Evolutionary conservation across 1,140 invertebrate species (phyloP), one percentile per base, ranked within the genome.

Genomic region (Subanguina moxae): DNA sequence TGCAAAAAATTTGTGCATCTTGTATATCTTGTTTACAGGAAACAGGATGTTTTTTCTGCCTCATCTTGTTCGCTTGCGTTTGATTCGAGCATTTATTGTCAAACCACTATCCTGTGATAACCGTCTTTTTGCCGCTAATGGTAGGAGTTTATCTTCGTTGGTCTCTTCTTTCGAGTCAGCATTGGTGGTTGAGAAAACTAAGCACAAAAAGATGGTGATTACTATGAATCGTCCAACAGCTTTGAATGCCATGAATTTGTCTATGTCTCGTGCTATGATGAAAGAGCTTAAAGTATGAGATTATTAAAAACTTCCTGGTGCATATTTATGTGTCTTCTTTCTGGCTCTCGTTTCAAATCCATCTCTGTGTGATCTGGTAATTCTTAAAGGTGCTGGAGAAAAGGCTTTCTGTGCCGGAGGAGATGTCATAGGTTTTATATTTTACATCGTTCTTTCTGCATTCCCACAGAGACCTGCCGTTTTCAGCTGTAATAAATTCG

Each of bases 371-470:
- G 86, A 86, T 23, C 80, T 94, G 70, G 89, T 98, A 1, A 89
- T 98, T 30, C 87, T 97, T 17, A 94, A 94, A 86, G 92, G 90
- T 19, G 71, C 70, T 38, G 93, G 93, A 28, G 92, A 90, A 0
- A 97, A 95, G 84, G 91, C 94, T 9, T 99, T 98, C 83, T 99
- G 96, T 87, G 94, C 96, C 64, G 96, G 96, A 25, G 96, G 95
- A 1, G 96, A 99, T 87, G 89, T 99, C 0, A 88, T 90, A 84
- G 85, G 87, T 87, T 62, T 48, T n/a, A 28, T 57, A n/a, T 67
- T 19, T 19, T 1, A 56, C 46, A 21, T n/a, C 17, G 28, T 27
- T 48, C 57, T 5, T 13, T 23, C 28, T 59, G 17, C 9, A 13
- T 77, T 57, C 65, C n/a, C n/a, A n/a, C n/a, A n/a, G n/a, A n/a